phyloP scores from a whole-genome alignment of 2,797 vertebrate genomes.

The Rousettus madagascariensis region DNA sequence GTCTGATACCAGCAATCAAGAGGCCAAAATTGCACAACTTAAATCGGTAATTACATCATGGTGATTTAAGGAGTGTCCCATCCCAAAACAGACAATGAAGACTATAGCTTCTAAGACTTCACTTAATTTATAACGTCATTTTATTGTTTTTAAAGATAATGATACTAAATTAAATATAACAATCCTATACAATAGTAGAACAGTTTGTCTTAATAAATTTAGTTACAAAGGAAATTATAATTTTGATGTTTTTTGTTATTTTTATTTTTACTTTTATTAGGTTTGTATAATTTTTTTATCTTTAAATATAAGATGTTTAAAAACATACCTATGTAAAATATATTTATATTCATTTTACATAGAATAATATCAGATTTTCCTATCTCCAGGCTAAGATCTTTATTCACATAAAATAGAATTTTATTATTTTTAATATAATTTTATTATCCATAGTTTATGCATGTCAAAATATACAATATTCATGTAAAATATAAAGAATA shows the following conservation, averaged over 20 bases:
- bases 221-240: neutral
- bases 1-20: neutral
- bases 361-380: neutral
- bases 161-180: neutral
- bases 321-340: neutral
- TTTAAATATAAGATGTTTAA: neutral
- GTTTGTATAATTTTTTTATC: neutral
- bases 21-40: neutral
- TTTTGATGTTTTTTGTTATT: neutral
- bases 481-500: neutral
- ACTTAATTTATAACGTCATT: neutral
- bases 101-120: neutral
- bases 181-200: neutral
- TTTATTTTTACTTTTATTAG: neutral
- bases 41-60: neutral
- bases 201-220: neutral
- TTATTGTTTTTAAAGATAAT: neutral
- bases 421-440: slow-evolving; percentile 1
- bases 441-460: neutral
- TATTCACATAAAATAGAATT: neutral
- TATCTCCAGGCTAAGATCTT: neutral
- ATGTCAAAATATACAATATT: neutral
- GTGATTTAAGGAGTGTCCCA: neutral
- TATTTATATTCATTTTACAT: neutral
- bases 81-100: neutral